phyloP scores from a whole-genome alignment of 2,888 invertebrate species.

The Parnassius mnemosyne region DNA sequence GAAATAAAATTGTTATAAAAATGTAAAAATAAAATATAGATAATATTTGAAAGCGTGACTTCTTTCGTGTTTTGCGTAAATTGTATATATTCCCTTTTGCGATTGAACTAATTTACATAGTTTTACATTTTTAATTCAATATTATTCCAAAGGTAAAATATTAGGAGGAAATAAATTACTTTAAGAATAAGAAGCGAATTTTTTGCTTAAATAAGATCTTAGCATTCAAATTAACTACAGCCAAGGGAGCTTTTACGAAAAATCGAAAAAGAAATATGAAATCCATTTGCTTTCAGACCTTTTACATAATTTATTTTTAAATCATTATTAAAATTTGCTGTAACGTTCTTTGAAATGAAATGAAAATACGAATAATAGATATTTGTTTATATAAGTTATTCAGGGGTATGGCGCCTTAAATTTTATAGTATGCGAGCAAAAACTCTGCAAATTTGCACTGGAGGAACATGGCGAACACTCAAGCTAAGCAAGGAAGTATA shows the following conservation, averaged over 20 bases:
- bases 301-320: conserved; percentile 22
- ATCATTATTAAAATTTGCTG: conserved; percentile 7
- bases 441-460: too few species aligned
- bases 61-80: background rate
- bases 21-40: too few species aligned
- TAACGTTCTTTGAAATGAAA: conserved; percentile 5
- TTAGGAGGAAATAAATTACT: conserved; percentile 30
- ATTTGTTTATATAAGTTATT: too few species aligned
- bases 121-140: conserved; percentile 24
- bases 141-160: conserved; percentile 25
- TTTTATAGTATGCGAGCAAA: too few species aligned
- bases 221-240: conserved; percentile 39
- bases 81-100: conserved; percentile 14
- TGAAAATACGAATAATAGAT: background rate
- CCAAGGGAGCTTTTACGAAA: conserved; percentile 40
- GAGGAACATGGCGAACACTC: too few species aligned
- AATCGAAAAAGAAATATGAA: conserved; percentile 40
- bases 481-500: too few species aligned
- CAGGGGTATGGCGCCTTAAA: too few species aligned
- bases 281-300: conserved; percentile 28
- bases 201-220: conserved; percentile 38
- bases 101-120: conserved; percentile 20
- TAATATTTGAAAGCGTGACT: too few species aligned
- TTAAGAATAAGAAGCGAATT: conserved; percentile 32
- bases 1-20: too few species aligned